Evolutionary conservation across 2,888 invertebrate genomes (phyloP).

Genomic region (Leptopilina myrica): DNA sequence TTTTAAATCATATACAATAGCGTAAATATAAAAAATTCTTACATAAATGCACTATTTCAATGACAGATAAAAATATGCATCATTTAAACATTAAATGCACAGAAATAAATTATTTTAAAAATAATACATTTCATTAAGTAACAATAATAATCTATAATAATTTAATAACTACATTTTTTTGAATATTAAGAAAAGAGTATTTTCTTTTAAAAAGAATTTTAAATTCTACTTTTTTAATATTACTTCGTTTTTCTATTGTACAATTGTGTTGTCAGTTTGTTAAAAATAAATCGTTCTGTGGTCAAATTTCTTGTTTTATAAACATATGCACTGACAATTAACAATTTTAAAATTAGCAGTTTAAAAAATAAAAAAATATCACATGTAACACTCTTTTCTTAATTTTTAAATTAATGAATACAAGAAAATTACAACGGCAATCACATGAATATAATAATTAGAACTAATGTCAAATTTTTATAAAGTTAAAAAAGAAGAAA

Average conservation of each 20-base stretch:
- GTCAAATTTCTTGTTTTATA: not conserved
- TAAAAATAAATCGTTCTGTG: not conserved
- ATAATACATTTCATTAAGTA: not conserved
- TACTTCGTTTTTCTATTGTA: no score
- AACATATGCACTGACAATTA: not conserved
- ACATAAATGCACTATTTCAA: not conserved
- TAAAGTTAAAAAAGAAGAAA: no score
- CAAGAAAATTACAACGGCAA: no score
- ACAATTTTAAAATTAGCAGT: not conserved
- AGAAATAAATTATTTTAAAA: slow-evolving; percentile 18
- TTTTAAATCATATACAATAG: no score
- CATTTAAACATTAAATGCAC: not conserved
- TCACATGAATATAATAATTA: no score
- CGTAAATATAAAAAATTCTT: not conserved
- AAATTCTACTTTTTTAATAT: no score
- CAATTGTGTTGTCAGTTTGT: no score
- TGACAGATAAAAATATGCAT: not conserved
- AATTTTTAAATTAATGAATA: no score
- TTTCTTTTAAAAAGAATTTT: not conserved
- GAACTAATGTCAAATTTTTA: no score
- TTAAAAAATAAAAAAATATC: no score
- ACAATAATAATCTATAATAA: not conserved
- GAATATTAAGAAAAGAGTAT: slow-evolving; percentile 2
- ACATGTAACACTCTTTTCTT: no score
- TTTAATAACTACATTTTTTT: not conserved